Percentiles rank a stretch among this genome's conserved stretches.
These are phyloP conservation scores for Conistra vaccinii DNA, from an alignment of 2,888 invertebrate species.

Conservation along the genomic window DNA sequence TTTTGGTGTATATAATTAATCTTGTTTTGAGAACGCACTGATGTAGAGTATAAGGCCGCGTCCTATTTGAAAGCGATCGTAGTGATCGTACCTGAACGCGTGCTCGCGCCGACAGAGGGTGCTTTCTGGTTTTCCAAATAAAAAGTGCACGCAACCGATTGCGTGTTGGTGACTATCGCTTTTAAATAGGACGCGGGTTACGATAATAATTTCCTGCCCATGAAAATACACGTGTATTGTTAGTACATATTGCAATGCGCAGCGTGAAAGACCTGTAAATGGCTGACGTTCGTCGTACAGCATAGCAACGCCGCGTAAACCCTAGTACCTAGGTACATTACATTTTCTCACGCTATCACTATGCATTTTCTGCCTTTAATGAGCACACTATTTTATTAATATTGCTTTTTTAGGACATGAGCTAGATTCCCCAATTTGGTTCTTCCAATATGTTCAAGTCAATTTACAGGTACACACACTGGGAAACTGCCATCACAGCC, in stretches of 20 bases:
- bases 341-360: not conserved
- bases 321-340: not conserved
- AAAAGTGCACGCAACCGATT: too few relatives aligned
- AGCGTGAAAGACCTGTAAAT: slow-evolving; percentile 9
- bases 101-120: too few relatives aligned
- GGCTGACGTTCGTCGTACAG: not conserved
- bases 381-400: not conserved
- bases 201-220: not conserved
- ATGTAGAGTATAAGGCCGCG: not conserved
- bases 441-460: not conserved
- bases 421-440: not conserved
- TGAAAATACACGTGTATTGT: not conserved
- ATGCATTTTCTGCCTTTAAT: not conserved
- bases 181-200: too few relatives aligned
- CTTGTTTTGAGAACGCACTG: not conserved
- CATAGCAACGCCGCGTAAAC: not conserved
- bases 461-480: slow-evolving; percentile 10
- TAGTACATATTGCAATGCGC: not conserved
- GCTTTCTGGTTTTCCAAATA: too few relatives aligned
- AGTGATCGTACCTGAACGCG: too few relatives aligned
- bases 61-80: too few relatives aligned
- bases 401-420: not conserved
- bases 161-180: too few relatives aligned
- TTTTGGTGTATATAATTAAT: not conserved
- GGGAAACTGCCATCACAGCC: slow-evolving; percentile 4